Evolutionary conservation across 2,888 invertebrate genomes (phyloP).

Genomic region (Branchellion lobata): DNA sequence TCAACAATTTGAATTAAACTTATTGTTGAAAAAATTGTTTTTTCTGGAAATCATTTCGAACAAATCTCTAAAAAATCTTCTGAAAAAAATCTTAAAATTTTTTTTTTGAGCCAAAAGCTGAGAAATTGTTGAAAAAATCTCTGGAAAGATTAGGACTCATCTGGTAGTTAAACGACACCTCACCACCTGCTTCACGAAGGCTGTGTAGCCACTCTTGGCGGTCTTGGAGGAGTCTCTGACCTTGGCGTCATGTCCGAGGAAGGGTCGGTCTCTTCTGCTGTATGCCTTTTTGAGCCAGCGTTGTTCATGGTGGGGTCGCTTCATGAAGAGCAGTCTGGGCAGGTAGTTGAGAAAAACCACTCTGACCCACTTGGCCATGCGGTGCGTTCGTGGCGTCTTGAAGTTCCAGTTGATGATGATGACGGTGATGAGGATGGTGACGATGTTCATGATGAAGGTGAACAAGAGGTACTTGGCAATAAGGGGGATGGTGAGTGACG

Average conservation of each 20-base stretch:
- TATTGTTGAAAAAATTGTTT: no score
- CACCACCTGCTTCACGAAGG: background rate
- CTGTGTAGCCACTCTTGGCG: background rate
- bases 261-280: conserved; percentile 48
- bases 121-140: no score
- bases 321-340: conserved; percentile 89
- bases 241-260: conserved; percentile 12
- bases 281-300: conserved; percentile 62
- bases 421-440: conserved; percentile 97
- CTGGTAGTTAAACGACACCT: no score
- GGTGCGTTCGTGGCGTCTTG: conserved; percentile 88
- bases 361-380: conserved; percentile 96
- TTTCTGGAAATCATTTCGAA: no score
- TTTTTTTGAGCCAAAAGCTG: no score
- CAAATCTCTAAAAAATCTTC: no score
- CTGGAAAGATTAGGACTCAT: no score
- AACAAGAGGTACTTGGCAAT: conserved; percentile 98
- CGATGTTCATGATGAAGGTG: conserved; percentile 99
- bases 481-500: conserved; percentile 92
- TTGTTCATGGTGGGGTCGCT: conserved; percentile 73
- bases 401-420: conserved; percentile 99
- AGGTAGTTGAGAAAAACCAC: conserved; percentile 90
- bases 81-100: no score
- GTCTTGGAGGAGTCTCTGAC: background rate
- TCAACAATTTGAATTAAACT: no score